Evolutionary conservation across 2,797 vertebrate genomes (phyloP).

Genomic region (Otus scops): DNA sequence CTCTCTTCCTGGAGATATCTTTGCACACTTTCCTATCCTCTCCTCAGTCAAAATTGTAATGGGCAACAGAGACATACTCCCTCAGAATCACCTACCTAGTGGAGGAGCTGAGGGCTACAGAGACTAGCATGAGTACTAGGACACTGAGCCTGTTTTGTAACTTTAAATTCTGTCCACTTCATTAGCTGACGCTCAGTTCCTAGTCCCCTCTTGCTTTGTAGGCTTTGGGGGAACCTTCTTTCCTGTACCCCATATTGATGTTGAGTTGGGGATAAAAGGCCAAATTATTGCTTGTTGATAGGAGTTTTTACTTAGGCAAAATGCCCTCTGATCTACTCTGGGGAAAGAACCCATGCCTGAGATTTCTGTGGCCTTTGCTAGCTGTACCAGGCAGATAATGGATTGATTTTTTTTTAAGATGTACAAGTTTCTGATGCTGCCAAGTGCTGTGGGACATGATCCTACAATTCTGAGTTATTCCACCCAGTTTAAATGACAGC

Average conservation of each 20-base stretch:
- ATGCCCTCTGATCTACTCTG: rapidly evolving
- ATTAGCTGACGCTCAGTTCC: background rate
- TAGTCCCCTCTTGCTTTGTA: background rate
- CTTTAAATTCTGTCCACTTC: background rate
- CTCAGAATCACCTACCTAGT: background rate
- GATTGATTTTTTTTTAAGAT: background rate
- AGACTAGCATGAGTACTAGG: background rate
- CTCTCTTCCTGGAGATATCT: background rate
- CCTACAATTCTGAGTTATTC: background rate
- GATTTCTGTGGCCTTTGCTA: background rate
- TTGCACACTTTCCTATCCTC: background rate
- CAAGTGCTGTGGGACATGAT: background rate
- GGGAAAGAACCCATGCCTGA: background rate
- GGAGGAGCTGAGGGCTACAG: background rate
- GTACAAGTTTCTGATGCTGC: background rate
- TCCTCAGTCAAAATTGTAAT: background rate
- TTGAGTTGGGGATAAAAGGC: background rate
- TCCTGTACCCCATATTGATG: background rate
- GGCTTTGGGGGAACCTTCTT: background rate
- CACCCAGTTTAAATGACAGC: background rate
- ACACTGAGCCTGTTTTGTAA: background rate
- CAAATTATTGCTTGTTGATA: background rate
- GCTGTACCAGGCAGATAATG: background rate
- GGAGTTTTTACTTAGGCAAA: background rate
- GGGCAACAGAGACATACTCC: background rate